Percentiles rank a stretch among this genome's conserved stretches.
Conservation (phyloP, 2,113 vertebrate species). For the Heterocephalus glaber region DNA sequence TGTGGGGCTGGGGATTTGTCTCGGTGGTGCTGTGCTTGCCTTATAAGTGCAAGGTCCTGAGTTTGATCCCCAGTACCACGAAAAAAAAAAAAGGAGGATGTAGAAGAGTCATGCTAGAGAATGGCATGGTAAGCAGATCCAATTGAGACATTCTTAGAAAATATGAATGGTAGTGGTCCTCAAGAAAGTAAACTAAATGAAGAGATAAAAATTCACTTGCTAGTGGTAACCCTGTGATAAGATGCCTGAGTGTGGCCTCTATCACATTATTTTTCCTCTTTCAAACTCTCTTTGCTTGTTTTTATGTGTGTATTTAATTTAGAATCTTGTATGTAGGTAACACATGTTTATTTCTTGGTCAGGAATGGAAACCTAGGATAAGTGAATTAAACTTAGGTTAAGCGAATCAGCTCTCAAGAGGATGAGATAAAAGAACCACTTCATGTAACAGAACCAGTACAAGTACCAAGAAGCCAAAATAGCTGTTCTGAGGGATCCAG, state of each 20-base stretch:
- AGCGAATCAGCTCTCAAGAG: neutral
- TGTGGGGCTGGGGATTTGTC: no score
- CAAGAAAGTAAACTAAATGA: neutral
- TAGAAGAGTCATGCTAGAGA: neutral
- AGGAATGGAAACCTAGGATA: neutral
- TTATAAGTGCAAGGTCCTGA: no score
- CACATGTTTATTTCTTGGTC: slow-evolving; percentile 22
- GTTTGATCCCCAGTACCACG: no score
- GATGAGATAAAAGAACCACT: neutral
- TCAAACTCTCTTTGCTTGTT: slow-evolving; percentile 10
- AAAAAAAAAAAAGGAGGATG: no score
- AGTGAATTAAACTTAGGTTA: neutral
- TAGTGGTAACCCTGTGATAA: neutral
- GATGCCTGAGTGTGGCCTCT: neutral
- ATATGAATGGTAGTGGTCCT: neutral
- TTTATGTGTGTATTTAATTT: slow-evolving; percentile 7
- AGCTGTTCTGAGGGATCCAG: neutral
- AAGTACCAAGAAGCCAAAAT: slow-evolving; percentile 11
- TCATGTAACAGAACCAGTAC: neutral
- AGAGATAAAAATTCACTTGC: neutral
- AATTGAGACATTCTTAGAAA: neutral
- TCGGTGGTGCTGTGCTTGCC: no score
- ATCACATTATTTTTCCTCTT: neutral
- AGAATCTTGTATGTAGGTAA: neutral
- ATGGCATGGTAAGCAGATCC: neutral